A percentile compares a stretch with the other conserved stretches of the same genome.
Evolutionary conservation across 2,888 invertebrate species (phyloP).

Genomic region (Platycheirus rosarum): DNA sequence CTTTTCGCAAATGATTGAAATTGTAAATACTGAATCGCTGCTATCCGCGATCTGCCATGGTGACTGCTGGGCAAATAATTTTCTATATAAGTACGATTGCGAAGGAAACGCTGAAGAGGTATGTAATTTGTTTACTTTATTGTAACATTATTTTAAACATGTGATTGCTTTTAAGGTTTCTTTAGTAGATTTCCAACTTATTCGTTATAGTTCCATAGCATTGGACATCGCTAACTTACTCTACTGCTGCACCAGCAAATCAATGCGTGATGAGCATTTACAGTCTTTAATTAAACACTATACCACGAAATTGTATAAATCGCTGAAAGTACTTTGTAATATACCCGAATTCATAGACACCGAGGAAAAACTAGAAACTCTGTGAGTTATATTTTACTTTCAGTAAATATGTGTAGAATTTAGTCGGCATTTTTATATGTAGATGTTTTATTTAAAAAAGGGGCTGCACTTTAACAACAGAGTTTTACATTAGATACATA

Average conservation of each 20-base stretch:
- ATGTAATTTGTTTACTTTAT: background rate
- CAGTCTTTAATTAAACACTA: conserved; percentile 85
- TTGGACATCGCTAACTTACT: conserved; percentile 87
- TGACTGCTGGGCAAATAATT: conserved; percentile 90
- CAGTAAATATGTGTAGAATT: too few relatives aligned
- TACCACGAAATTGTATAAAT: conserved; percentile 84
- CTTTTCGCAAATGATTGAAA: conserved; percentile 87
- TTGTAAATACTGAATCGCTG: conserved; percentile 86
- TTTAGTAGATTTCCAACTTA: conserved; percentile 88
- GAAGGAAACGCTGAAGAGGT: conserved; percentile 84
- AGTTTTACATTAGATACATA: too few relatives aligned
- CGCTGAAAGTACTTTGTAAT: conserved; percentile 84
- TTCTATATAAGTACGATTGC: conserved; percentile 85
- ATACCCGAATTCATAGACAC: conserved; percentile 80
- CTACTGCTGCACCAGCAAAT: conserved; percentile 86
- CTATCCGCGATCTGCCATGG: conserved; percentile 89
- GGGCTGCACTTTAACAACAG: too few relatives aligned
- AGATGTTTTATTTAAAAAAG: too few relatives aligned
- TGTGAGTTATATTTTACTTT: conserved; percentile 82
- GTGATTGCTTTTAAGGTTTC: conserved; percentile 84
- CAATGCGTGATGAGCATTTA: conserved; percentile 85
- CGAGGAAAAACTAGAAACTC: conserved; percentile 84
- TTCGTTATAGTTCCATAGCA: conserved; percentile 88
- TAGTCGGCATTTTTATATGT: too few relatives aligned
- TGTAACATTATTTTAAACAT: background rate